Percentiles rank a stretch among this genome's conserved stretches.
These are phyloP conservation scores for Sitta carolinensis DNA, from an alignment of 2,797 vertebrate species.

Conservation along the genomic window DNA sequence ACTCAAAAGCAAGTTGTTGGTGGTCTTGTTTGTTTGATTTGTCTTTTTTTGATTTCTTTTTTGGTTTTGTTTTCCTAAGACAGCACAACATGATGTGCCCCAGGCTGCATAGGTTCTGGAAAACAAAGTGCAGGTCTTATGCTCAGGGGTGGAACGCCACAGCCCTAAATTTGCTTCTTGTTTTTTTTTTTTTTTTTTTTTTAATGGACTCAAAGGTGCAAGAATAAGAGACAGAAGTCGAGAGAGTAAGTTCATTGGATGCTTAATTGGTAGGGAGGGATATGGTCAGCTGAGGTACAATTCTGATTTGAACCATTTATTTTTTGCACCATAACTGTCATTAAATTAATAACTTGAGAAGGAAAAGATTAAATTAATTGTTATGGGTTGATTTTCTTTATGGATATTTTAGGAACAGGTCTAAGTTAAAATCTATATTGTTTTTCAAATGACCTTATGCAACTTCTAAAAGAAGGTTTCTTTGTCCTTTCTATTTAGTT, in stretches of 20 bases:
- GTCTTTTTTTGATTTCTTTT: neutral
- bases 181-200: neutral
- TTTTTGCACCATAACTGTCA: neutral
- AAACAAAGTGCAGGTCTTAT: neutral
- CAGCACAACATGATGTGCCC: neutral
- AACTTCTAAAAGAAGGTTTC: neutral
- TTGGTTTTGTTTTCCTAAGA: neutral
- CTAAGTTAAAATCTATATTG: neutral
- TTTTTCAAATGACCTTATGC: neutral
- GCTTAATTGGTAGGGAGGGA: neutral
- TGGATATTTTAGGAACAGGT: neutral
- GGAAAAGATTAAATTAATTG: neutral
- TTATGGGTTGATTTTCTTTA: neutral
- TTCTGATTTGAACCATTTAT: neutral
- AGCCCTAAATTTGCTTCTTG: neutral
- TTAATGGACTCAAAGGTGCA: neutral
- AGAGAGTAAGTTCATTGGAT: neutral
- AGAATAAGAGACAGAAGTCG: neutral
- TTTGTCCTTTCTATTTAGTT: neutral
- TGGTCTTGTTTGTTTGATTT: neutral
- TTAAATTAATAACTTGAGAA: neutral
- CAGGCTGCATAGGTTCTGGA: neutral
- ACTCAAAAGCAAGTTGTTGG: neutral
- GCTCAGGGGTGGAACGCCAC: neutral
- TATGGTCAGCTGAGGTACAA: neutral